Evolutionary conservation across 2,888 invertebrate genomes (phyloP).

Genomic region (Tenthredo amoena): DNA sequence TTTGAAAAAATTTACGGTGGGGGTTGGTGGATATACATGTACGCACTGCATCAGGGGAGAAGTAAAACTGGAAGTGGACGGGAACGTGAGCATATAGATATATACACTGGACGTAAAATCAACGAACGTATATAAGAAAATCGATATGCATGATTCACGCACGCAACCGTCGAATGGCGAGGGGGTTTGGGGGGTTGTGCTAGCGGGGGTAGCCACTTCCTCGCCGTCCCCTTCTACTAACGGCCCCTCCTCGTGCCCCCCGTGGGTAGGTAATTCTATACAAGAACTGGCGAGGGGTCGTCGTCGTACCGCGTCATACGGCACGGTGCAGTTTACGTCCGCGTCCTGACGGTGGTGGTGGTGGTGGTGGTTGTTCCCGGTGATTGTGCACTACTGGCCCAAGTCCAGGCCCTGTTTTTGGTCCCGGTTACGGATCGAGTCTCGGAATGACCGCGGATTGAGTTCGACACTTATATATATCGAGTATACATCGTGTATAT

Average conservation of each 20-base stretch:
- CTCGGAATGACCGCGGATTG: neutral
- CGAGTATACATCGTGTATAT: neutral
- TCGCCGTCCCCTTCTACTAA: conserved; percentile 41
- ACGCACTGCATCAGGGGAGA: conserved; percentile 30
- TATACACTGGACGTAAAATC: conserved; percentile 27
- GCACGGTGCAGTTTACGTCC: conserved; percentile 48
- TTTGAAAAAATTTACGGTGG: conserved; percentile 28
- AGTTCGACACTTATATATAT: neutral
- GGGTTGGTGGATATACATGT: conserved; percentile 14
- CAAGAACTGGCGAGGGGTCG: conserved; percentile 52
- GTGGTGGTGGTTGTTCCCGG: conserved; percentile 31
- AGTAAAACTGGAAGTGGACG: conserved; percentile 34
- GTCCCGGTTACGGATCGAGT: neutral
- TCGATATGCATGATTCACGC: conserved; percentile 78
- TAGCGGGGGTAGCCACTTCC: conserved; percentile 54
- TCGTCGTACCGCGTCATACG: conserved; percentile 50
- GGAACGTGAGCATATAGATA: conserved; percentile 20
- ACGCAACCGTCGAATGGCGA: conserved; percentile 59
- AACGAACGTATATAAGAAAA: conserved; percentile 68
- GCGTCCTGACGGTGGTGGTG: conserved; percentile 36
- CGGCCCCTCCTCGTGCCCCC: conserved; percentile 50
- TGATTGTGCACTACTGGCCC: neutral
- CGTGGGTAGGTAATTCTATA: conserved; percentile 53
- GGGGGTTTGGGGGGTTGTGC: conserved; percentile 60
- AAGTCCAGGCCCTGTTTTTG: neutral